phyloP scores from a whole-genome alignment of 30 jellyfish, hydroid and myxozoan genomes.

The Cassiopea xamachana region DNA sequence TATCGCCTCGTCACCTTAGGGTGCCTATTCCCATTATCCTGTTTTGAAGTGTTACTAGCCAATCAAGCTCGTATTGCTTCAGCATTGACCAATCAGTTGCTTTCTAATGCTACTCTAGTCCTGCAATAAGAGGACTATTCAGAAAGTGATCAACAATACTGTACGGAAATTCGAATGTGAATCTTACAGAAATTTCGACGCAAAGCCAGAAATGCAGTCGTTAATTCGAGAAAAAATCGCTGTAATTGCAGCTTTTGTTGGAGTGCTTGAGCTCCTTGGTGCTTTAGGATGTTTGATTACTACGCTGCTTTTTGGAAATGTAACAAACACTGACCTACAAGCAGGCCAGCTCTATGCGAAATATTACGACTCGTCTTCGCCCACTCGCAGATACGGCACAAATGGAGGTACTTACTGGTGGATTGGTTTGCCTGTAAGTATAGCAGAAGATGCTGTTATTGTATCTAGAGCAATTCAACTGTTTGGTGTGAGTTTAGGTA shows the following conservation, averaged over 20 bases:
- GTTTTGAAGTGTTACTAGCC: not conserved
- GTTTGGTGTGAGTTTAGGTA: too few species aligned
- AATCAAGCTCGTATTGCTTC: not conserved
- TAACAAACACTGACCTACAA: slow-evolving; percentile 50
- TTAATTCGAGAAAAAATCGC: slow-evolving; percentile 36
- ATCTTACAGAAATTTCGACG: slow-evolving; percentile 5
- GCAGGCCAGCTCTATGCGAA: slow-evolving; percentile 58
- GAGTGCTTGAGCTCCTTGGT: slow-evolving; percentile 68
- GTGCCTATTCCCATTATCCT: not conserved
- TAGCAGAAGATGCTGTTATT: not conserved
- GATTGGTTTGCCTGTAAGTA: slow-evolving; percentile 81
- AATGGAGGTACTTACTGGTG: slow-evolving; percentile 82
- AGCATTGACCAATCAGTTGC: slow-evolving; percentile 22
- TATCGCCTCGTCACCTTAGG: not conserved
- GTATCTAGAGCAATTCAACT: not conserved
- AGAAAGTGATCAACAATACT: slow-evolving; percentile 58
- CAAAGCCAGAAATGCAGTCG: not conserved
- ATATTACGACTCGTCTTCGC: slow-evolving; percentile 61
- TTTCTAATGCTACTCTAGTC: slow-evolving; percentile 19
- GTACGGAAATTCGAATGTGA: not conserved
- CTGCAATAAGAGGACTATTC: slow-evolving; percentile 39
- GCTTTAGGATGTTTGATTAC: slow-evolving; percentile 67
- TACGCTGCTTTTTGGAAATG: slow-evolving; percentile 59
- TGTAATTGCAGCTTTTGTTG: slow-evolving; percentile 46
- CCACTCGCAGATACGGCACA: slow-evolving; percentile 68